These are phyloP conservation scores for Sphyrna mokarran DNA, from an alignment of 2,113 vertebrate species.

Conservation along the genomic window DNA sequence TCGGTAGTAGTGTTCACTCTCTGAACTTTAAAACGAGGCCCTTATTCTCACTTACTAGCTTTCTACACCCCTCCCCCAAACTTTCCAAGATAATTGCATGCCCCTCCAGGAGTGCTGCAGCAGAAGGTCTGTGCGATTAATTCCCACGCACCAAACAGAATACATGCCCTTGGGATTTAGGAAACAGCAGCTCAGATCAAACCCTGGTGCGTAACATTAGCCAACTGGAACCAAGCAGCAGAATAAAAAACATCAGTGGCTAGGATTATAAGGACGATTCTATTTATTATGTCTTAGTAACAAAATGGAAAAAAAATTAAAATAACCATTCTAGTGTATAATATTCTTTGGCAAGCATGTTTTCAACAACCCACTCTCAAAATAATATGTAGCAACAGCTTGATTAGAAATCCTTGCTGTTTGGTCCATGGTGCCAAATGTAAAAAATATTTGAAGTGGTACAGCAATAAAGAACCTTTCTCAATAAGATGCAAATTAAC, in stretches of 20 bases:
- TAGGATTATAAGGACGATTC: not conserved
- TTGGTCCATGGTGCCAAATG: not conserved
- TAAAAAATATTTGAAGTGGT: slow-evolving; percentile 13
- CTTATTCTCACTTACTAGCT: not conserved
- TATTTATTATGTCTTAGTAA: not conserved
- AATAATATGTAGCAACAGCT: not conserved
- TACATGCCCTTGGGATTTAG: slow-evolving; percentile 21
- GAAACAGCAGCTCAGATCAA: not conserved
- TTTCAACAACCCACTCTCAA: not conserved
- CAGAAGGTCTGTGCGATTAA: slow-evolving; percentile 28
- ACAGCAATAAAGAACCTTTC: not conserved
- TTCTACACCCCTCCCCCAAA: not conserved
- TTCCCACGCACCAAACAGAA: slow-evolving; percentile 12
- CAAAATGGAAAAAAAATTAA: not conserved
- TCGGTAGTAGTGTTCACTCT: not conserved
- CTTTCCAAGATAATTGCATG: not conserved
- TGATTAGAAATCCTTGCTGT: not conserved
- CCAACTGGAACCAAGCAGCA: not conserved
- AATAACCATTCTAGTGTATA: not conserved
- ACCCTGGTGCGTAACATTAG: slow-evolving; percentile 1
- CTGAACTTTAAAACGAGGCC: not conserved
- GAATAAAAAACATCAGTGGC: not conserved
- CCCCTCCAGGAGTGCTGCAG: not conserved
- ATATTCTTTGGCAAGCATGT: not conserved
- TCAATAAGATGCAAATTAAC: not conserved